Base-by-base conservation (phyloP, 1,140 invertebrate species). In the Semibalanus balanoides region DNA sequence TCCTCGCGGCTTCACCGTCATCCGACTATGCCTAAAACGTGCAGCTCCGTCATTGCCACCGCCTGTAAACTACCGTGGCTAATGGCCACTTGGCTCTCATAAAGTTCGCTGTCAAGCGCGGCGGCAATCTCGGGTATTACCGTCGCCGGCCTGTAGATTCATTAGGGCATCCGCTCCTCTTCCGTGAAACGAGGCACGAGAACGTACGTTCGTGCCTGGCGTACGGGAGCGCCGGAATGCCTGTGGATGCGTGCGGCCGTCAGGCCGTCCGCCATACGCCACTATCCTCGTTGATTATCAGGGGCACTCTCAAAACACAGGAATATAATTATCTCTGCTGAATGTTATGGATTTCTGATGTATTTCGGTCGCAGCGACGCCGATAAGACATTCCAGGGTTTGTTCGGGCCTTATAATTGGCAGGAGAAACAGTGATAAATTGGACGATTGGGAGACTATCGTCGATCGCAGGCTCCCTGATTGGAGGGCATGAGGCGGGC, bases 301-400 rank as follows among this genome's bases (percentile, higher is more conserved):
- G 22, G 51, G 11, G 1, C 51, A 64, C 22, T 64, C 51, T 64
- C 22, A 64, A 64, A 64, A 64, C 51, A 64, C 51, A 19, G 22
- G 22, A 64, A 64, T 64, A 64, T 64, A 64, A 64, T 64, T 64
- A 64, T 64, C 51, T 64, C 11, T 5, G 35, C 51, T 19, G 22
- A 64, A 64, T 64, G 51, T 64, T 64, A 64, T 64, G 51, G 51
- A 64, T 64, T 64, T 64, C 51, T 64, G 51, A 64, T 64, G 51
- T 64, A 64, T 64, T 64, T 64, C 51, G 11, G 51, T 64, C 7
- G 14, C 14, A 25, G 14, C 11, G 9, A 64, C 11, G 22, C 51
- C 51, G 51, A 64, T 64, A 64, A 64, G 51, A 25, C 51, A 64
- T 64, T 64, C 51, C 51, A 64, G 51, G 22, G 51, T 64, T 64